Percentiles rank a stretch among this genome's conserved stretches.
Conservation (phyloP, 2,888 invertebrate species). For the Caenorhabditis macrosperma region DNA sequence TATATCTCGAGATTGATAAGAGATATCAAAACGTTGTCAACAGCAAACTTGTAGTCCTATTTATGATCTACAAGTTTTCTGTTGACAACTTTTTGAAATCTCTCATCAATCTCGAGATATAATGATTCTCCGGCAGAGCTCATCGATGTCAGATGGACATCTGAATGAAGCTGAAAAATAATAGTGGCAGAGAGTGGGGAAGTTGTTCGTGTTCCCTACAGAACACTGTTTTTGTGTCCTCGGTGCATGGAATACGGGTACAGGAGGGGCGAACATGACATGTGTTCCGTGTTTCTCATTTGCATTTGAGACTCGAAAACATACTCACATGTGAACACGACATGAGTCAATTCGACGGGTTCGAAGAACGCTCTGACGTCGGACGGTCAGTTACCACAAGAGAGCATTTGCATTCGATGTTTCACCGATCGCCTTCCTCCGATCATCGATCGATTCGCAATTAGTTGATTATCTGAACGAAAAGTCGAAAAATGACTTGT, state of each 20-base stretch:
- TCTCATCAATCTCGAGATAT: too few species aligned
- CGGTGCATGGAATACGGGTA: conserved; percentile 16
- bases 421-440: neutral
- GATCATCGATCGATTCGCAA: conserved; percentile 9
- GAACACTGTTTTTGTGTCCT: neutral
- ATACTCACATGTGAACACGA: conserved; percentile 24
- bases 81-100: too few species aligned
- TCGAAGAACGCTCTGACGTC: conserved; percentile 27
- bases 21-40: too few species aligned
- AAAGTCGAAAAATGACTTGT: too few species aligned
- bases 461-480: neutral
- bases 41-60: too few species aligned
- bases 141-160: too few species aligned
- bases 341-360: neutral
- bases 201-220: too few species aligned
- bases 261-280: neutral
- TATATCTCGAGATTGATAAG: too few species aligned
- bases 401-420: conserved; percentile 19
- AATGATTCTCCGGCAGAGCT: too few species aligned
- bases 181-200: too few species aligned
- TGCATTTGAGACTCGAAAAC: conserved; percentile 7
- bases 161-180: too few species aligned
- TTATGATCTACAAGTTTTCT: too few species aligned
- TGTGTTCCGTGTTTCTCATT: conserved; percentile 17
- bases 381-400: conserved; percentile 14